Base-by-base conservation (phyloP, 2,797 vertebrate genomes). In the Chrysocyon brachyurus region DNA sequence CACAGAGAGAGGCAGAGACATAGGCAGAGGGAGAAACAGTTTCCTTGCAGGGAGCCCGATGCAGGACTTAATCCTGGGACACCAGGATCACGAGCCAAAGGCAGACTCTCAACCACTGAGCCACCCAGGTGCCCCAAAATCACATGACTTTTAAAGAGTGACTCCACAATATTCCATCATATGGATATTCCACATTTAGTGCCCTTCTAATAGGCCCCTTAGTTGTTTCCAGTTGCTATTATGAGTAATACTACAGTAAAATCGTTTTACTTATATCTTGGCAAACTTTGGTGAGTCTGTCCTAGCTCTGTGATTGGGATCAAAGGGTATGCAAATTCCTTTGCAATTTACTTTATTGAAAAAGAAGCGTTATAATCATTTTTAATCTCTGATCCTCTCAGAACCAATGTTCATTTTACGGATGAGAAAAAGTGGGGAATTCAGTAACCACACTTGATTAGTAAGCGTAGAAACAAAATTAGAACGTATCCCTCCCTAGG, bases 381-480 rank as follows among this genome's bases (percentile, higher is more conserved):
- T 94, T 94, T 78, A 12, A 70, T 70, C 59, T 56, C 63, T 59
- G 46, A 73, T 59, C 21, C 14, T 90, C 57, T 79, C 63, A 92
- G 88, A 90, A 92, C 57, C 57, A 31, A 14, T 59, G 52, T 36
- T 90, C 73, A 91, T 89, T 97, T 64, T 52, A 75, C 36, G 56
- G 86, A 81, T 95, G 24, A 92, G 54, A 87, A 89, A 91, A 97
- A 86, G 28, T 31, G 16, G 54, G 33, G 5, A 64, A 96, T 36
- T 75, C 24, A 57, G 19, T 78, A 19, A 40, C 36, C 49, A 57
- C 7, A 24, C 46, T 57, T 77, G n/a, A 46, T 70, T 17, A 19
- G 9, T 12, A n/a, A 22, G 14, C 8, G 0, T 28, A 46, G 26
- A 75, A 63, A 81, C 82, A 52, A 59, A 54, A 64, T 77, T 28